Evolutionary conservation across 1,140 invertebrate species (phyloP), one percentile per base, ranked within the genome.

Genomic region (Drosophila ambigua): DNA sequence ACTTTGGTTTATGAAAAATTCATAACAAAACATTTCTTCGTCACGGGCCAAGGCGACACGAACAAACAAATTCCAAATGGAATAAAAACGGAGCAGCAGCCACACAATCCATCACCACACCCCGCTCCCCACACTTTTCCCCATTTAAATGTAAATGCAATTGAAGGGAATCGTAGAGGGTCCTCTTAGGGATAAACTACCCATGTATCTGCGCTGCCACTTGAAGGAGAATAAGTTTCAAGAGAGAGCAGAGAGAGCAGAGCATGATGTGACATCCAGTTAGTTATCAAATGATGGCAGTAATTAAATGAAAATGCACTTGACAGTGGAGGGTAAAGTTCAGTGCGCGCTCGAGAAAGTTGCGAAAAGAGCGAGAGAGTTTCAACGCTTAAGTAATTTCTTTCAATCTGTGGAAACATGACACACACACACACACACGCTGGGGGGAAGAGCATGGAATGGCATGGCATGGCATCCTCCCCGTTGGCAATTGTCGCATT

Each of bases 261-360:
- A 5, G 11, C 11, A 28, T 45, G 26, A 13, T 52, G 24, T 41
- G 41, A 31, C 59, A 49, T 28, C 54, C 35, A 50, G 62, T 53
- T 68, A 63, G 24, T 59, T 39, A 64, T 55, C 71, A 65, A 77
- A 77, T 51, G 16, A 44, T 79, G 72, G 61, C 72, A 71, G 62
- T 76, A 90, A 90, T 90, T 85, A 90, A 85, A 82, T 81, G 63
- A 79, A 69, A 69, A 82, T 66, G 62, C 61, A 61, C 60, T 79
- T 59, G 72, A 79, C 78, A 85, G 26, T 15, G 20, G 16, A 28
- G 16, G 31, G 44, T 43, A 51, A 41, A 41, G 63, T 39, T 39
- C 35, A 39, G 35, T 8, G 31, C 1, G 4, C 11, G 11, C 35
- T 2, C 49, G 8, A 31, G 23, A 16, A 76, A 73, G 75, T 76